phyloP scores from a whole-genome alignment of 2,797 vertebrate species.

The Hippocampus kuda region DNA sequence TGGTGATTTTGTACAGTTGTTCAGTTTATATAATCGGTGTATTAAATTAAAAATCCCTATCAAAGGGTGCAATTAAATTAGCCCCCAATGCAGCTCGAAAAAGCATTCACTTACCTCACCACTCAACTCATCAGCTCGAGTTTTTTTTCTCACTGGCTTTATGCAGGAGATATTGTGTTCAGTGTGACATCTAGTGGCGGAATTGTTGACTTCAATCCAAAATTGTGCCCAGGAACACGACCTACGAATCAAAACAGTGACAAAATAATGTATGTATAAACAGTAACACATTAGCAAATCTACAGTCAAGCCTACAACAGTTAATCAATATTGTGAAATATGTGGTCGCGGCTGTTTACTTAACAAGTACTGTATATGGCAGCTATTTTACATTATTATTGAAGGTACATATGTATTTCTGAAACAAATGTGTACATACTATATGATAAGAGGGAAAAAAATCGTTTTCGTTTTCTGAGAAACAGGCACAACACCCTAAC shows the following conservation, averaged over 20 bases:
- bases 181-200: constrained; percentile 60
- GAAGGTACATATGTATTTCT: too few relatives aligned
- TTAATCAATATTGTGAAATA: not conserved
- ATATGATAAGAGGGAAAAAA: not conserved
- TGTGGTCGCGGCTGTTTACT: not conserved
- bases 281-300: not conserved
- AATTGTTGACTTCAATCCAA: constrained; percentile 13
- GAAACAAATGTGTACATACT: not conserved
- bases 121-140: constrained; percentile 23
- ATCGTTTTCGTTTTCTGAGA: not conserved
- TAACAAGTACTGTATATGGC: too few relatives aligned
- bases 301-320: not conserved
- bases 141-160: not conserved
- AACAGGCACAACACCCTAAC: not conserved
- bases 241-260: not conserved
- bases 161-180: constrained; percentile 35
- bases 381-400: not conserved
- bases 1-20: not conserved
- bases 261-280: not conserved
- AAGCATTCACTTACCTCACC: constrained; percentile 33
- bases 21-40: not conserved
- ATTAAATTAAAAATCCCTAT: too few relatives aligned
- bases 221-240: not conserved
- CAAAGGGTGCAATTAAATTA: constrained; percentile 31
- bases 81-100: constrained; percentile 25